Base-by-base conservation (phyloP, 2,888 invertebrate species). In the Ditula angustiorana region DNA sequence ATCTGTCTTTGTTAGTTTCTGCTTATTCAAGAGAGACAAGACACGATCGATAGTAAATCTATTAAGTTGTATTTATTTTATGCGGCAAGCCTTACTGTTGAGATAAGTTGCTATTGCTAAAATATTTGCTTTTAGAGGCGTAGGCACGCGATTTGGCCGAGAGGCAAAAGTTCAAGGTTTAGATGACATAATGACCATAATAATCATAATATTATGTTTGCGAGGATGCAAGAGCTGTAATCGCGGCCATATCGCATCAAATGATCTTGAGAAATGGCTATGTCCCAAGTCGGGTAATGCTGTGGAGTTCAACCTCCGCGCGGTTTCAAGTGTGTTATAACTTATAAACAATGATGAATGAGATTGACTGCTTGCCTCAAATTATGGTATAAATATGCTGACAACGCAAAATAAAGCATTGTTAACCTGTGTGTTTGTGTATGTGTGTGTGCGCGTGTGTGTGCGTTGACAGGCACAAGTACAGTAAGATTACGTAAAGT, bases 171-270 rank as follows among this genome's bases (percentile, higher is more conserved):
- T 37, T 56, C 47, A 61, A 61, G 47, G 61, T 33, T 26, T 24
- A 2, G n/a, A 47, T 61, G 47, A 21, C 61, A 61, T 61, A 61
- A 61, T 47, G 35, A 33, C 28, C 37, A 47, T 47, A 55, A 49
- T 47, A 61, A 19, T 35, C 46, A 35, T 35, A 26, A 46, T 61
- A 19, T 55, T 61, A 13, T 19, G 11, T 50, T 28, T 24, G 21
- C 1, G 16, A 21, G 19, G 30, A 30, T 59, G 49, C 33, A 30
- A 37, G 44, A 21, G 37, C 35, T 19, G 11, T 30, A 35, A 49
- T n/a, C 37, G 13, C 16, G 49, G 8, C 3, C 10, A n/a, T 28
- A 30, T 28, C 19, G 16, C 50, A 30, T 50, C 5, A 2, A 21
- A 10, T n/a, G 11, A 50, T 50, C 28, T 28, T 30, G 50, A 30